phyloP scores from a whole-genome alignment of 1,140 invertebrate genomes.

The Teleogryllus occipitalis region DNA sequence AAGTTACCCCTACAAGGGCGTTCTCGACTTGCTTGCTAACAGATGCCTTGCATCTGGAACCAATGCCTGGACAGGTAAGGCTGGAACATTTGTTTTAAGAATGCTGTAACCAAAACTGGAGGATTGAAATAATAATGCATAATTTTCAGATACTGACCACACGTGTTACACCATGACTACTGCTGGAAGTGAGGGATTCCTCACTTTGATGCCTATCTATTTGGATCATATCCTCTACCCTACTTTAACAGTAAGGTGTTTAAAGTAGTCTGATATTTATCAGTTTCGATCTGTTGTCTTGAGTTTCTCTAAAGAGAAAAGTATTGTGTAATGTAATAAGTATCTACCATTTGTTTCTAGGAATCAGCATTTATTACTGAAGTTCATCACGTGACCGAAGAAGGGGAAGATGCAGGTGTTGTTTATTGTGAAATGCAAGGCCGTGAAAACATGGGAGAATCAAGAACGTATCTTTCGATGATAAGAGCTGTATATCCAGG shows the following conservation, averaged over 20 bases:
- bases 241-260: constrained; percentile 55
- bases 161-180: constrained; percentile 84
- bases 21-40: constrained; percentile 80
- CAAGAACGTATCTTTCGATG: constrained; percentile 49
- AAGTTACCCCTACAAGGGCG: constrained; percentile 82
- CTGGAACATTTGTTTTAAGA: not conserved
- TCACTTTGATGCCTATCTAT: constrained; percentile 82
- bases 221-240: constrained; percentile 84
- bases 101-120: not conserved
- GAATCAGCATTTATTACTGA: constrained; percentile 77
- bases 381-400: constrained; percentile 82
- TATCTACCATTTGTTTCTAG: constrained; percentile 34
- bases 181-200: constrained; percentile 77
- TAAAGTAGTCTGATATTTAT: not conserved
- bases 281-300: not conserved
- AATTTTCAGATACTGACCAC: constrained; percentile 64
- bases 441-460: constrained; percentile 70
- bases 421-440: constrained; percentile 93
- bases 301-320: not conserved
- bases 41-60: constrained; percentile 82
- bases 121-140: not conserved
- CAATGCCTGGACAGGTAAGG: constrained; percentile 60
- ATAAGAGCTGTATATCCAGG: constrained; percentile 65
- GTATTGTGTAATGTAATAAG: constrained; percentile 10
- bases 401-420: constrained; percentile 82